These are phyloP conservation scores for Pachypanchax playfairii DNA, from an alignment of 2,113 vertebrate genomes.

Conservation along the genomic window DNA sequence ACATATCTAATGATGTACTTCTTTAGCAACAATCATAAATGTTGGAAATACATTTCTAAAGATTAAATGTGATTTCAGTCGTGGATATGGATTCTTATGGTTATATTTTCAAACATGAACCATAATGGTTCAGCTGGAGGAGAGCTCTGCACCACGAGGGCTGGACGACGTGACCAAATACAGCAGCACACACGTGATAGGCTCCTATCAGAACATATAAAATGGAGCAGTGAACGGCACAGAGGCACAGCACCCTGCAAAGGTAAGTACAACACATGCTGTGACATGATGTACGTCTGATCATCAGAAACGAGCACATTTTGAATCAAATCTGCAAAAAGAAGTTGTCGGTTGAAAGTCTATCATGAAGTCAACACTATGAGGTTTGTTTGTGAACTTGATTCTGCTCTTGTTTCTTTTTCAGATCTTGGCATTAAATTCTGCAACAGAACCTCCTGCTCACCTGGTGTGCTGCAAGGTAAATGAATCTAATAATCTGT, in stretches of 20 bases:
- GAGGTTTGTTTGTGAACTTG: not conserved
- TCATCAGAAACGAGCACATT: not conserved
- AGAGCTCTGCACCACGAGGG: conserved; percentile 31
- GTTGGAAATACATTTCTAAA: not conserved
- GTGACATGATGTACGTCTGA: not conserved
- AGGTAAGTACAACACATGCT: conserved; percentile 61
- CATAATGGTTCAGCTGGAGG: conserved; percentile 36
- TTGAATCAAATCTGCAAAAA: not conserved
- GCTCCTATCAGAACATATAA: conserved; percentile 71
- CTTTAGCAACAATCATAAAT: not conserved
- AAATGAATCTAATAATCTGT: not conserved
- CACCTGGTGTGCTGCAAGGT: conserved; percentile 50
- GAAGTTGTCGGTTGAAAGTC: conserved; percentile 4
- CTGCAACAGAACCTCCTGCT: conserved; percentile 27
- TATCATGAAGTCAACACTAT: not conserved
- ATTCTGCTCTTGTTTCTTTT: conserved; percentile 1
- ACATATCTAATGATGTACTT: not conserved
- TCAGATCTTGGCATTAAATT: conserved; percentile 46
- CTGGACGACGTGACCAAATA: conserved; percentile 76
- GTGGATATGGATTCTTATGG: not conserved
- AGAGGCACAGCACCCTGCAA: conserved; percentile 58
- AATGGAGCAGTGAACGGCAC: conserved; percentile 41
- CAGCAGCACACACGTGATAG: conserved; percentile 50
- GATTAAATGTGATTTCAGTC: not conserved
- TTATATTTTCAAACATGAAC: conserved; percentile 25